Evolutionary conservation across 2,888 invertebrate genomes (phyloP).

Genomic region (Napeogenes sylphis): DNA sequence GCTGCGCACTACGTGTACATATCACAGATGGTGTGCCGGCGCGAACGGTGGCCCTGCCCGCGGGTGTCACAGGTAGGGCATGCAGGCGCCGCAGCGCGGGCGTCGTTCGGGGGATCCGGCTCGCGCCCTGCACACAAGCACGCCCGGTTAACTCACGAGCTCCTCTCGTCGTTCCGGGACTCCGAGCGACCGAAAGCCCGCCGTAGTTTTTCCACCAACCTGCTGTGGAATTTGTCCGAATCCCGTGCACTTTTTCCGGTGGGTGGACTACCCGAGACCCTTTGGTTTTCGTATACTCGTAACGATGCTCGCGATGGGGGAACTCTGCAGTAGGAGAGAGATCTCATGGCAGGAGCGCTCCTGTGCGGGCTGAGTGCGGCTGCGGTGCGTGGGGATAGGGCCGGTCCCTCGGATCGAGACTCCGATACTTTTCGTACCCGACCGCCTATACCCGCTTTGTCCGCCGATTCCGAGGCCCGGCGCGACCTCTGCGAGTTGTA

Average conservation of each 20-base stretch:
- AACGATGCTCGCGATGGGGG: constrained; percentile 79
- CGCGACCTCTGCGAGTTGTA: constrained; percentile 90
- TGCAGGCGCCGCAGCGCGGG: constrained; percentile 67
- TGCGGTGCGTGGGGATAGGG: constrained; percentile 80
- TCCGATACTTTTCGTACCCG: constrained; percentile 81
- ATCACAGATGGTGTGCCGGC: constrained; percentile 66
- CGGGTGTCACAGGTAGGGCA: constrained; percentile 68
- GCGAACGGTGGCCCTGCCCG: constrained; percentile 34
- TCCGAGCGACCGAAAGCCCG: constrained; percentile 81
- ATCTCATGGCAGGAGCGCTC: constrained; percentile 81
- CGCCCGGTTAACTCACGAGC: constrained; percentile 74
- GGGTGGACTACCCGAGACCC: constrained; percentile 81
- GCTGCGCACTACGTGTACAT: constrained; percentile 59
- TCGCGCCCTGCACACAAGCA: constrained; percentile 74
- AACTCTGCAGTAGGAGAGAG: constrained; percentile 74
- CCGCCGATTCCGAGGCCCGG: constrained; percentile 83
- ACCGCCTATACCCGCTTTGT: constrained; percentile 46
- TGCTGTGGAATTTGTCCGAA: constrained; percentile 87
- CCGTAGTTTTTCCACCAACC: constrained; percentile 87
- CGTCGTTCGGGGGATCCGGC: constrained; percentile 65
- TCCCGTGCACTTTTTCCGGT: constrained; percentile 61
- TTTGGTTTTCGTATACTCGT: constrained; percentile 80
- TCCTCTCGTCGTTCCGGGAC: constrained; percentile 66
- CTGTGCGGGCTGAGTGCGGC: constrained; percentile 79
- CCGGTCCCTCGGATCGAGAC: constrained; percentile 85